phyloP scores from a whole-genome alignment of 2,797 vertebrate species.

The Pseudocheirus occidentalis region DNA sequence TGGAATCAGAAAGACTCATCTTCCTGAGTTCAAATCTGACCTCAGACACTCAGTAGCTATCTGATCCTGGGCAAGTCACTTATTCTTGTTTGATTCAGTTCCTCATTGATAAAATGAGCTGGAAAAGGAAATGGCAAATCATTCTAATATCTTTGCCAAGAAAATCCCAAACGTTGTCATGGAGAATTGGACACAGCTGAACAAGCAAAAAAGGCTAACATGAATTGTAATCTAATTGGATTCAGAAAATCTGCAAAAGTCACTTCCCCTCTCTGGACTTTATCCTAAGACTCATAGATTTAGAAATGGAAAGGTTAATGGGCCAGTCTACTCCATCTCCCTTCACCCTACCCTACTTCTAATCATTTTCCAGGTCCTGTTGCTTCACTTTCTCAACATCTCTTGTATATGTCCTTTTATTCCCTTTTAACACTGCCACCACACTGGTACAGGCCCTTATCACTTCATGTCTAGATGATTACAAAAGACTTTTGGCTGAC shows the following conservation, averaged over 20 bases:
- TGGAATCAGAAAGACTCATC: not conserved
- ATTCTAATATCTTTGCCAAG: not conserved
- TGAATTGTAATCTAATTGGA: not conserved
- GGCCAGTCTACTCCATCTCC: not conserved
- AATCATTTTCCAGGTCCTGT: not conserved
- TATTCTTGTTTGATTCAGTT: not conserved
- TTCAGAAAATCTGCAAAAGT: not conserved
- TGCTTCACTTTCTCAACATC: not conserved
- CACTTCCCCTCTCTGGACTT: not conserved
- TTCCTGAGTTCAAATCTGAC: not conserved
- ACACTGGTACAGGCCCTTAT: not conserved
- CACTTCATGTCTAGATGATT: not conserved
- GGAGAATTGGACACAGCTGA: not conserved
- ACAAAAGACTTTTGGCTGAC: not conserved
- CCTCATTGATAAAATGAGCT: not conserved
- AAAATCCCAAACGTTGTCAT: not conserved
- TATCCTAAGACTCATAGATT: not conserved
- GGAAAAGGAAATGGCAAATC: not conserved
- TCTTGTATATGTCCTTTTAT: not conserved
- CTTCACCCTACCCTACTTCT: not conserved
- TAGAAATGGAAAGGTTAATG: not conserved
- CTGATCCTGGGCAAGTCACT: not conserved
- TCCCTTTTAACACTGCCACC: not conserved
- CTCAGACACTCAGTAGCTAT: not conserved
- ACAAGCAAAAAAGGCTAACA: not conserved